These are phyloP conservation scores for Orycteropus afer DNA, from an alignment of 2,113 vertebrate species.

Conservation along the genomic window DNA sequence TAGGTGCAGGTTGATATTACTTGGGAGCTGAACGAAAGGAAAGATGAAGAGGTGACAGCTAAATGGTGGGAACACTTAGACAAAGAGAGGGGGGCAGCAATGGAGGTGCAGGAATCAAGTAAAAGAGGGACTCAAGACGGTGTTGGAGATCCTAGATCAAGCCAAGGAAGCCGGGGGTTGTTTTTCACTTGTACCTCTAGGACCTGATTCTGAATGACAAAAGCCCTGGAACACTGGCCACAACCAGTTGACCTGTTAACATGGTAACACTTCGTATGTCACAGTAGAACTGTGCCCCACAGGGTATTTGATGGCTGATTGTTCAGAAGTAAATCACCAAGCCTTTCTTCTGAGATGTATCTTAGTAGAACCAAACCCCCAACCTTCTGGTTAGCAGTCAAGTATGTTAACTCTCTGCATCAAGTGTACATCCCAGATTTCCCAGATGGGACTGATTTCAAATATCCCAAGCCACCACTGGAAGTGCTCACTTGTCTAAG, in stretches of 20 bases:
- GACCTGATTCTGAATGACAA: not conserved
- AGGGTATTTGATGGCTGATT: not conserved
- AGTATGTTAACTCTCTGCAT: too few relatives aligned
- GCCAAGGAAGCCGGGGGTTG: not conserved
- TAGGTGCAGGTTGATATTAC: not conserved
- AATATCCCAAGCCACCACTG: not conserved
- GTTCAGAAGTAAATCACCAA: not conserved
- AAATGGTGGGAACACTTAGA: not conserved
- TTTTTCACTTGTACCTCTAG: not conserved
- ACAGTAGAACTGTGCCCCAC: not conserved
- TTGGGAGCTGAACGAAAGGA: too few relatives aligned
- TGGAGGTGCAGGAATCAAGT: accelerated
- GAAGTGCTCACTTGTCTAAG: too few relatives aligned
- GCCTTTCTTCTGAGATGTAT: not conserved
- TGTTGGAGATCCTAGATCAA: too few relatives aligned
- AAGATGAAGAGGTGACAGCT: not conserved
- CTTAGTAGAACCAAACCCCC: too few relatives aligned
- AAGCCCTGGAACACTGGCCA: not conserved
- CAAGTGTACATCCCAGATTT: not conserved
- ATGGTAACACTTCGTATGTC: not conserved
- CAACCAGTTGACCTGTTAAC: not conserved
- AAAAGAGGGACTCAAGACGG: not conserved
- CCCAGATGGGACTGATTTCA: not conserved
- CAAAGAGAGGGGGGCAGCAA: too few relatives aligned
- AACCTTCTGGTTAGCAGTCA: too few relatives aligned